phyloP scores from a whole-genome alignment of 2,888 invertebrate genomes.

The Cetonia aurata region DNA sequence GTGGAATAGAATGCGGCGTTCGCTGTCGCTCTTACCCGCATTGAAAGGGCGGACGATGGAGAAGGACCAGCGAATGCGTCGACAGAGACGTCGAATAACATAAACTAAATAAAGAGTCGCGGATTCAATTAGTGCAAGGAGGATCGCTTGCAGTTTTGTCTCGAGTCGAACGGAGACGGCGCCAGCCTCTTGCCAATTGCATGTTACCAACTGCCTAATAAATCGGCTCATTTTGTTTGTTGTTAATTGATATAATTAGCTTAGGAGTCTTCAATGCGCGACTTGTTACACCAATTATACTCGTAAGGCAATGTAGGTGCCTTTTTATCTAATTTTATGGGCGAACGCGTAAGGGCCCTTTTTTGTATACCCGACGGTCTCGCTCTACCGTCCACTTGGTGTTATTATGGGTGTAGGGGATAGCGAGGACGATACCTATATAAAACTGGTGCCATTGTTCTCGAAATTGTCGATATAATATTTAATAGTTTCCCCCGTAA shows the following conservation, averaged over 20 bases:
- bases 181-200: conserved; percentile 50
- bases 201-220: conserved; percentile 54
- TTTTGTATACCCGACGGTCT: conserved; percentile 27
- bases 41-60: conserved; percentile 10
- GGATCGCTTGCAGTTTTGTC: conserved; percentile 36
- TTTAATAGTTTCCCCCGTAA: neutral
- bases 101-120: conserved; percentile 44
- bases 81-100: conserved; percentile 42
- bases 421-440: conserved; percentile 21
- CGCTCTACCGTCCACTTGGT: conserved; percentile 10
- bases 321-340: conserved; percentile 51
- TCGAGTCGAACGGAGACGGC: conserved; percentile 37
- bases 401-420: neutral
- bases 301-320: conserved; percentile 50
- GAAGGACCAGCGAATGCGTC: conserved; percentile 17
- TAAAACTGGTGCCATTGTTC: conserved; percentile 21
- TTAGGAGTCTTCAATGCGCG: conserved; percentile 51
- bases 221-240: conserved; percentile 55
- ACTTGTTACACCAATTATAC: conserved; percentile 53
- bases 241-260: conserved; percentile 56
- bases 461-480: conserved; percentile 26
- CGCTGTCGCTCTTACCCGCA: conserved; percentile 7
- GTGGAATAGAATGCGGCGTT: conserved; percentile 29
- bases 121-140: conserved; percentile 44
- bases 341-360: conserved; percentile 36